phyloP scores from a whole-genome alignment of 1,140 invertebrate genomes.

The Chlorops oryzae region DNA sequence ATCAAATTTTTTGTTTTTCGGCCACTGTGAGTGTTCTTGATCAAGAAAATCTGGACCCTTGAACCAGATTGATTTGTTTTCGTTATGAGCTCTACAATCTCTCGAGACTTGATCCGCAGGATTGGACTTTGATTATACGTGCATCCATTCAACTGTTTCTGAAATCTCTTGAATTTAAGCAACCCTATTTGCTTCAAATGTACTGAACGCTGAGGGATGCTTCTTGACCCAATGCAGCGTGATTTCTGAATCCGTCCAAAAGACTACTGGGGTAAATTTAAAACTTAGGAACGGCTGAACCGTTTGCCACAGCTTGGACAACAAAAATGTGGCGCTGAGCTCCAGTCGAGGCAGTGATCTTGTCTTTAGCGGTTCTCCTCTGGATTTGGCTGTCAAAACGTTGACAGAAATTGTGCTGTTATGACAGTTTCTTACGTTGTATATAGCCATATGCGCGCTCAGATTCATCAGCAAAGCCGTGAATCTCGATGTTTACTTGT shows the following conservation, averaged over 20 bases:
- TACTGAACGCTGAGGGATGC: slow-evolving; percentile 16
- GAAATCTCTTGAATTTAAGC: slow-evolving; percentile 31
- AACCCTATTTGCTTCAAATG: slow-evolving; percentile 34
- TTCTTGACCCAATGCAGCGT: slow-evolving; percentile 31
- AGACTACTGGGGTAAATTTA: background rate
- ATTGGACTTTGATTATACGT: slow-evolving; percentile 32
- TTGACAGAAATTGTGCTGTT: background rate
- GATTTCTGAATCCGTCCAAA: slow-evolving; percentile 39
- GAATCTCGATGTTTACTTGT: background rate
- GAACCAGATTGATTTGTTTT: slow-evolving; percentile 38
- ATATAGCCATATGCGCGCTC: background rate
- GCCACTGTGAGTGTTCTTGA: background rate
- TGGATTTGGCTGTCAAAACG: background rate
- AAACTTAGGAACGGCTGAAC: background rate
- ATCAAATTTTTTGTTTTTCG: too few species aligned
- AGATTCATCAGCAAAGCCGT: background rate
- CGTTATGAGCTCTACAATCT: slow-evolving; percentile 20
- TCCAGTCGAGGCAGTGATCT: slow-evolving; percentile 1
- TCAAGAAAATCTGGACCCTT: slow-evolving; percentile 15
- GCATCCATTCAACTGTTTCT: slow-evolving; percentile 19
- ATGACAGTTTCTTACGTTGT: background rate
- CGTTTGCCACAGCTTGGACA: slow-evolving; percentile 13
- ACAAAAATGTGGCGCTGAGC: background rate
- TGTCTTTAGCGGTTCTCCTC: too few species aligned
- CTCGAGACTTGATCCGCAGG: slow-evolving; percentile 40